phyloP scores from a whole-genome alignment of 2,888 invertebrate genomes.

The Caprella mutica region DNA sequence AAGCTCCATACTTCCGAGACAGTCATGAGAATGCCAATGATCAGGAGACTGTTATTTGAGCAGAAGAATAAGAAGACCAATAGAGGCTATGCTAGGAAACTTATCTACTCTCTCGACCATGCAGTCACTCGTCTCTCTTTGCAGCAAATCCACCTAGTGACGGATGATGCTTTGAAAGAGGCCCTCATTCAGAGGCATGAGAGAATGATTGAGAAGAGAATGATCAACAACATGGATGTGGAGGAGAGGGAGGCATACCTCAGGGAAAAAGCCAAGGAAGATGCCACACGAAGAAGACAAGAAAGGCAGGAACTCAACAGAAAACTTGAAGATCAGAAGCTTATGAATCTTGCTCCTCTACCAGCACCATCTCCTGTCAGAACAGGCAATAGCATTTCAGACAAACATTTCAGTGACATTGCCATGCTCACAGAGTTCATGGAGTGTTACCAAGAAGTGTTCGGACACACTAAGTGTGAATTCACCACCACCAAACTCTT shows the following conservation, averaged over 20 bases:
- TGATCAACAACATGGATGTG: constrained; percentile 18
- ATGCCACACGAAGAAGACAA: constrained; percentile 6
- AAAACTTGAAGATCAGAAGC: constrained; percentile 21
- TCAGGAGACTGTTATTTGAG: constrained; percentile 2
- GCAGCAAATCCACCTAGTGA: constrained; percentile 5
- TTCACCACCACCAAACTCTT: constrained; percentile 20
- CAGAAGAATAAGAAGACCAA: not conserved
- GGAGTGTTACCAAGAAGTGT: constrained; percentile 39
- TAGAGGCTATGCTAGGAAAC: constrained; percentile 5
- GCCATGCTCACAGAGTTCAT: constrained; percentile 43
- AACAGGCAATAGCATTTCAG: constrained; percentile 39
- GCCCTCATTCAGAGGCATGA: constrained; percentile 16
- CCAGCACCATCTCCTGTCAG: constrained; percentile 10
- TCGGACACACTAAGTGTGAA: constrained; percentile 18
- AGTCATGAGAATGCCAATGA: constrained; percentile 1
- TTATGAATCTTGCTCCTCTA: constrained; percentile 13
- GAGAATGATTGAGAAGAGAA: constrained; percentile 14
- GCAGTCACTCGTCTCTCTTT: not conserved
- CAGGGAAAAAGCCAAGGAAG: constrained; percentile 22
- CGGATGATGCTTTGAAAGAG: constrained; percentile 15
- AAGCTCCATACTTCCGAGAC: not conserved
- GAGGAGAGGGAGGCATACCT: constrained; percentile 22
- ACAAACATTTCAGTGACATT: constrained; percentile 41
- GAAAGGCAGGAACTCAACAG: constrained; percentile 12
- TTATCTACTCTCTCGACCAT: not conserved